Conservation (phyloP, 1,140 invertebrate species). For the Thereuonema tuberculata region DNA sequence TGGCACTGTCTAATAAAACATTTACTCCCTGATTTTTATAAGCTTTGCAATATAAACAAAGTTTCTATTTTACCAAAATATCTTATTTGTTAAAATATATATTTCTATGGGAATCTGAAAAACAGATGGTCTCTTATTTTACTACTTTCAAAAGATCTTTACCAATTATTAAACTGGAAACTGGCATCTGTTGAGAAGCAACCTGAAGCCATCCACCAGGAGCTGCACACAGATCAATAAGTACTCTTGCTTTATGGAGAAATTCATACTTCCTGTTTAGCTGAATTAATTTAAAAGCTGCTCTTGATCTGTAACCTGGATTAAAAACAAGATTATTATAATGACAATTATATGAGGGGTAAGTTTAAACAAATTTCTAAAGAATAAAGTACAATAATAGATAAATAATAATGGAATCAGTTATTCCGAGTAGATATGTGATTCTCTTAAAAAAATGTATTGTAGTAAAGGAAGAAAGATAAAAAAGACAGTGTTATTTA, state of each 20-base stretch:
- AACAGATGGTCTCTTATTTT: too few species aligned
- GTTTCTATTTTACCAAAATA: too few species aligned
- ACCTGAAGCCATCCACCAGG: conserved; percentile 99
- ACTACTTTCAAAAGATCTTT: too few species aligned
- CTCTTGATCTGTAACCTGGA: conserved; percentile 86
- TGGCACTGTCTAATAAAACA: too few species aligned
- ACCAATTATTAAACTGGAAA: conserved; percentile 84
- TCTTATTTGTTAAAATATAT: too few species aligned
- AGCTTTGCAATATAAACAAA: too few species aligned
- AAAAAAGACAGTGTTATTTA: too few species aligned
- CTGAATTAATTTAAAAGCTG: conserved; percentile 97
- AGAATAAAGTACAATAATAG: neutral
- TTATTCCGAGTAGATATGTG: neutral
- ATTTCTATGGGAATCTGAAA: too few species aligned
- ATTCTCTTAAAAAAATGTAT: too few species aligned
- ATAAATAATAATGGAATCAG: neutral
- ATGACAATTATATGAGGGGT: too few species aligned
- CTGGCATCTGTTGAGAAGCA: conserved; percentile 94
- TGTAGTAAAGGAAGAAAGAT: too few species aligned
- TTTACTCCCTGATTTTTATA: too few species aligned
- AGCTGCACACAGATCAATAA: conserved; percentile 95
- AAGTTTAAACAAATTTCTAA: neutral
- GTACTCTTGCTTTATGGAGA: conserved; percentile 86
- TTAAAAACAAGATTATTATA: conserved; percentile 17
- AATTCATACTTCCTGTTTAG: conserved; percentile 96